Base-by-base conservation (phyloP, 1,140 invertebrate species). In the Latrodectus geometricus region DNA sequence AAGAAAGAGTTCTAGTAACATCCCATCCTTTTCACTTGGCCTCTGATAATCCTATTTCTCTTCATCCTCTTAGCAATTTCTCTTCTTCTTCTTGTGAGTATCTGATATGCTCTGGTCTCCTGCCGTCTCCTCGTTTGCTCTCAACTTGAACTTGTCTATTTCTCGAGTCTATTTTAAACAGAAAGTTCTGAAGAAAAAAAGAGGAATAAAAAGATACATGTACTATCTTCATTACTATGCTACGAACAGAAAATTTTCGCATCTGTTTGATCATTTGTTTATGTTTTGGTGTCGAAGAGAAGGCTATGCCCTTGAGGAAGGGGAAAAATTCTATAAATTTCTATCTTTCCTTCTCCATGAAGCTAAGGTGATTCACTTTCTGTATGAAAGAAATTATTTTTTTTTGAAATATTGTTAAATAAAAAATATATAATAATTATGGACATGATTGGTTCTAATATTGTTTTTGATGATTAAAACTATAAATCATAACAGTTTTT, bases 201-300 rank as follows among this genome's bases (percentile, higher is more conserved):
- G 17, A 11, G 20, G 21, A 69, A 69, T 15, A 23, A n/a, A 69
- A 23, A n/a, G 20, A 69, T n/a, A 9, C 68, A 8, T 50, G n/a
- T 23, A 48, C n/a, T n/a, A 35, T 72, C 79, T 81, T 81, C 79
- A 81, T 81, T 81, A 70, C 66, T 72, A 81, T 81, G 79, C 79
- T 81, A 8, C n/a, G n/a, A 56, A 35, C 23, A 35, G 35, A 35
- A 50, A 52, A 69, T 66, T 54, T 21, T n/a, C n/a, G 65, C 21
- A 54, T 70, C 68, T 69, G 65, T 80, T 80, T 80, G 78, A 80
- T 80, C 78, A 81, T 81, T 49, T 81, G 79, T 72, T 81, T 81
- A 68, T 81, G 68, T 81, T 81, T 81, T 70, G 66, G 54, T 35
- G 49, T 15, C 15, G 9, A 61, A 17, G 54, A 17, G 17, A 4